Evolutionary conservation across 2,888 invertebrate species (phyloP), one percentile per base, ranked within the genome.

Genomic region (Lathronympha strigana): DNA sequence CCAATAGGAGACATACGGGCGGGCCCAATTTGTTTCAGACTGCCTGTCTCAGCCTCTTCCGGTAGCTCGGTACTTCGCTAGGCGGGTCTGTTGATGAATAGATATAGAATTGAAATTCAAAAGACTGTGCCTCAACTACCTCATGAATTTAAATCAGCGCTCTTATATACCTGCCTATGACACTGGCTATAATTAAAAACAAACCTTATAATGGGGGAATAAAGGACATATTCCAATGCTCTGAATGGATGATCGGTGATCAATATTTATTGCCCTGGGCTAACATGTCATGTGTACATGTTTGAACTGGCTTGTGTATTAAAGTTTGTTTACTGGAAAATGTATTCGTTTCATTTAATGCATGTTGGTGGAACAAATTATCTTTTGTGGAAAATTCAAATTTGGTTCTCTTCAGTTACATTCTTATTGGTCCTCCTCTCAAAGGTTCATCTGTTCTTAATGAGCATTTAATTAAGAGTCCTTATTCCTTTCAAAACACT

Each of bases 211-310:
- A 25, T n/a, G 11, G 28, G 25, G 19, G 13, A 4, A 40, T 50
- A 63, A 28, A 49, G 55, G 8, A 21, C 31, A 31, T 38, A 57
- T 55, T 55, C 38, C 49, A 40, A n/a, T 15, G 15, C 28, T 21
- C 19, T 4, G 17, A 28, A 25, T 28, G 9, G 28, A 31, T 36
- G 55, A 23, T 38, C 28, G 38, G 28, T 57, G 49, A 63, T 57
- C 63, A 63, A 63, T 63, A 63, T 63, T 63, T 63, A 63, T 63
- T 55, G 49, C 63, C 40, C 40, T 49, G 49, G 63, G 49, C 55
- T 49, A 57, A 57, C 55, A 57, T 63, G 63, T 49, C 55, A 57
- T 57, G 49, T 55, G 47, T 54, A 36, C 40, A 19, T 36, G 61
- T 62, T 62, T 62, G 45, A 53, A 62, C 43, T 33, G 23, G 53